A percentile compares a stretch with the other conserved stretches of the same genome.
Evolutionary conservation across 2,113 vertebrate species (phyloP).

Genomic region (Grus americana): DNA sequence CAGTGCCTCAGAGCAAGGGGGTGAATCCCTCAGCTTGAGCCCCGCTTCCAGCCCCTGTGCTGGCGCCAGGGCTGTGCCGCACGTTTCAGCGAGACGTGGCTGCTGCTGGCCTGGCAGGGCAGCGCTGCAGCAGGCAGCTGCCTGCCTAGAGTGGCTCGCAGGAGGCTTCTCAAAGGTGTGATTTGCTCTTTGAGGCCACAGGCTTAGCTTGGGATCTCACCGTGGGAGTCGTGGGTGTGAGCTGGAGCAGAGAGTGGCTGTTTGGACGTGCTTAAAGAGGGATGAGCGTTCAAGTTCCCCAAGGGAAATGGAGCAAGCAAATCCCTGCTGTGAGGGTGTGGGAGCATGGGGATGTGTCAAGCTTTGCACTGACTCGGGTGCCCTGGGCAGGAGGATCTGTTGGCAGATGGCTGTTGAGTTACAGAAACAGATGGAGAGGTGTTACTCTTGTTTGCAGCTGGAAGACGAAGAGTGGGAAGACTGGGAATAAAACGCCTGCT

Average conservation of each 20-base stretch:
- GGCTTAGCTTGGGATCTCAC: neutral
- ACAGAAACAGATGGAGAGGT: neutral
- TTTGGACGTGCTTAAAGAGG: neutral
- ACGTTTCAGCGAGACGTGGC: rapidly evolving
- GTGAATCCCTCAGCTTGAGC: neutral
- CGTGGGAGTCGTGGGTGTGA: neutral
- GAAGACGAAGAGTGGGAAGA: conserved; percentile 97
- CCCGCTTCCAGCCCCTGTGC: neutral
- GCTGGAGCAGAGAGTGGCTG: neutral
- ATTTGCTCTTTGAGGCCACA: neutral
- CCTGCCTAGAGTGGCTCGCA: neutral
- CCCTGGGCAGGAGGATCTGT: neutral
- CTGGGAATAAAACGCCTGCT: conserved; percentile 85
- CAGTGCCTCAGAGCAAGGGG: neutral
- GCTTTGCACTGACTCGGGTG: neutral
- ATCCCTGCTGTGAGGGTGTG: neutral
- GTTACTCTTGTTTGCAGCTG: conserved; percentile 76
- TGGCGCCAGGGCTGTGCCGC: neutral
- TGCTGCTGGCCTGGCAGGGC: neutral
- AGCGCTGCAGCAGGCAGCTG: neutral
- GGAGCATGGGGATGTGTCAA: neutral
- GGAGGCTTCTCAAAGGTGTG: neutral
- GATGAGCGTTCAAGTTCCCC: neutral
- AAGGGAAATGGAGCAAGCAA: neutral
- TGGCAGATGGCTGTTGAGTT: neutral